These are phyloP conservation scores for Sterna hirundo DNA, from an alignment of 2,113 vertebrate species.

Conservation along the genomic window DNA sequence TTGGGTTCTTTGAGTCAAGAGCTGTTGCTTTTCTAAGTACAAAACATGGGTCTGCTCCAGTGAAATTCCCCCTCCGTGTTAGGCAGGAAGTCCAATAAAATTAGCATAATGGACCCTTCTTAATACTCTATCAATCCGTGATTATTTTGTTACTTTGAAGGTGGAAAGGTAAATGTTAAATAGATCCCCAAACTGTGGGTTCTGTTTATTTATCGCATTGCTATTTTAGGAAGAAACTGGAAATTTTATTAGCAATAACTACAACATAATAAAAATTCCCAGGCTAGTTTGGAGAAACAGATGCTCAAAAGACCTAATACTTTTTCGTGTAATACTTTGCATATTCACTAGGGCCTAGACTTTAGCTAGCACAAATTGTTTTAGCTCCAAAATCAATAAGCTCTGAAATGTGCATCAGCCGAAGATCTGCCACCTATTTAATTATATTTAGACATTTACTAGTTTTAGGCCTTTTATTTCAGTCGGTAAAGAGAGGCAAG, in stretches of 20 bases:
- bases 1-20: neutral
- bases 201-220: neutral
- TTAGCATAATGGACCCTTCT: neutral
- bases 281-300: neutral
- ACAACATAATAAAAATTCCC: neutral
- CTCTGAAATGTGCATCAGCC: neutral
- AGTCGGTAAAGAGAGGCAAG: neutral
- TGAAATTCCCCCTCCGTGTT: neutral
- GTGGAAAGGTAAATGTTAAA: neutral
- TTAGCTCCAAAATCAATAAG: neutral
- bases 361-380: neutral
- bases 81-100: neutral
- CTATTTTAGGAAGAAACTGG: neutral
- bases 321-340: neutral
- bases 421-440: neutral
- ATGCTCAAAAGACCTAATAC: neutral
- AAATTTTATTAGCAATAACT: neutral
- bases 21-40: neutral
- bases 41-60: neutral
- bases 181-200: neutral
- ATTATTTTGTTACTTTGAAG: neutral
- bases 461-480: neutral
- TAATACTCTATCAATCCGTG: neutral
- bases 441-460: neutral
- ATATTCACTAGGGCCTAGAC: neutral